Base-by-base conservation (phyloP, 2,113 vertebrate species). In the Suncus etruscus region DNA sequence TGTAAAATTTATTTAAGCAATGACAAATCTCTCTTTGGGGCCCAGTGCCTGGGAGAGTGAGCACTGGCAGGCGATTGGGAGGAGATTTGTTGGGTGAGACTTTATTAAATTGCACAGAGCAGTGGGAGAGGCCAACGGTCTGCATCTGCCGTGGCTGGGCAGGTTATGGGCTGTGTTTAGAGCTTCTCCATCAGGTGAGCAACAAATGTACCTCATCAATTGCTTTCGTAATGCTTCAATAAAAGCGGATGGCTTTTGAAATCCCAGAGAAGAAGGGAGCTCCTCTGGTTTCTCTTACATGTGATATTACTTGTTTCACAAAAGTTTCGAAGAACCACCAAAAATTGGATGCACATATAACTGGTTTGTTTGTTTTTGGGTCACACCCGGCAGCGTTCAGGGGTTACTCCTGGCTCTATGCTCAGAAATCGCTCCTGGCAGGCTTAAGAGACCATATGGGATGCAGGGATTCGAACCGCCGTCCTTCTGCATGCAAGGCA, bases 1-100 rank as follows among this genome's bases (percentile, higher is more conserved):
- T 97, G 95, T 96, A 97, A 96, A 96, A 98, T 97, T 97, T 98
- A 97, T 97, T 97, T 97, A 97, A 97, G 96, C 95, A 97, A 93
- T 97, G 97, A 97, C 91, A 95, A 90, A 96, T 98, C 96, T 97
- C 83, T 97, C 92, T 97, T 97, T 93, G 75, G 95, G 95, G 94
- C 95, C 91, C 29, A 8, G 79, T 92, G n/a, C 96, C 93, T 32
- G 11, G 91, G 95, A 93, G 91, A 96, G 83, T 94, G 96, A 79
- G 91, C 91, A 81, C 66, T 91, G 76, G 94, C 85, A 85, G 87
- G 85, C 88, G 90, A 6, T 95, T 95, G 92, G 89, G 96, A 90
- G 84, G 95, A 97, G 96, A 96, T 97, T 96, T 97, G 96, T 97
- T 96, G 95, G 84, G 75, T 95, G 10, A 94, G 95, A 94, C 94